Conservation (phyloP, 1,140 invertebrate genomes). For the Phthorimaea operculella region DNA sequence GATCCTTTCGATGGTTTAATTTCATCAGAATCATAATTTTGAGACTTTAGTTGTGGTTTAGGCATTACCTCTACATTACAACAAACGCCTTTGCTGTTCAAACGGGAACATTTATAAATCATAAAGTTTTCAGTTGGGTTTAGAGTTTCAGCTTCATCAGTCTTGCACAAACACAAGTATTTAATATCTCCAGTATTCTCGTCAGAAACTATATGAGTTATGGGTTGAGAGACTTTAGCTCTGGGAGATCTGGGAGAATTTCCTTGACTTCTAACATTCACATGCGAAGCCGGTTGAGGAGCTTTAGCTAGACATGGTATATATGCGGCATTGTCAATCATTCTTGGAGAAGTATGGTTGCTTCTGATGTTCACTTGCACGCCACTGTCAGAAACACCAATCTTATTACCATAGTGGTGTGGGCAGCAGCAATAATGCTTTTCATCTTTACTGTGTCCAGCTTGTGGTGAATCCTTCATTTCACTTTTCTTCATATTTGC, state of each 20-base stretch:
- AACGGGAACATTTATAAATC: conserved; percentile 48
- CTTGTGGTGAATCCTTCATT: conserved; percentile 21
- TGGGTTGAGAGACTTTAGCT: neutral
- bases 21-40: neutral
- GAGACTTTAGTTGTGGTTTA: neutral
- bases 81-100: neutral
- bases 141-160: conserved; percentile 9
- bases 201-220: conserved; percentile 11
- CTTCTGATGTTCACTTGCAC: conserved; percentile 44
- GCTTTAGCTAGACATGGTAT: too few species aligned
- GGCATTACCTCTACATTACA: neutral
- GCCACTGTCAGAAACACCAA: conserved; percentile 38
- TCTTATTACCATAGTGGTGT: conserved; percentile 26
- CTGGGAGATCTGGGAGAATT: conserved; percentile 11
- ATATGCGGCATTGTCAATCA: neutral
- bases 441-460: conserved; percentile 20
- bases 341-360: neutral
- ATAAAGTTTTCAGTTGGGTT: conserved; percentile 40
- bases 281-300: too few species aligned
- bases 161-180: conserved; percentile 51
- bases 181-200: conserved; percentile 32
- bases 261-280: conserved; percentile 6
- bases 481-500: conserved; percentile 30
- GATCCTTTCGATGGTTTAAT: conserved; percentile 15
- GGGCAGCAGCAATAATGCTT: conserved; percentile 29